Evolutionary conservation across 1,140 invertebrate genomes (phyloP).

Genomic region (Platyscapa corneri): DNA sequence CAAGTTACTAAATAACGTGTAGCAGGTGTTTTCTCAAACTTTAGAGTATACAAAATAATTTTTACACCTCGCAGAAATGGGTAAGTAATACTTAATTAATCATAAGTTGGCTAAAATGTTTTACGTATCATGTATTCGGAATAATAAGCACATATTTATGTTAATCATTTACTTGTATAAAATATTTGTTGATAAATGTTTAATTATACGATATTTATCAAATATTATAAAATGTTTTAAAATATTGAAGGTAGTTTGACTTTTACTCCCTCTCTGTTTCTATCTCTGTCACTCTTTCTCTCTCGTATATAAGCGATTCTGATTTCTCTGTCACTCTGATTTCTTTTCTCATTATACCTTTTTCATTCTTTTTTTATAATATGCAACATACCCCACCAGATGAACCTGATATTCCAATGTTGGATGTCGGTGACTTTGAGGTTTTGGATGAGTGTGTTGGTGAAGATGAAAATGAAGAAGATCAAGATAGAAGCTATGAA

Average conservation of each 20-base stretch:
- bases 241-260: conserved; percentile 18
- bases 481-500: conserved; percentile 28
- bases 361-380: conserved; percentile 3
- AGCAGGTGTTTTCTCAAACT: neutral
- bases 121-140: neutral
- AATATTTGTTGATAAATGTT: neutral
- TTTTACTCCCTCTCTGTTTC: neutral
- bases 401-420: conserved; percentile 51
- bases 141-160: neutral
- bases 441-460: conserved; percentile 62
- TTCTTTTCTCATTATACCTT: neutral
- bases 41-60: neutral
- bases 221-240: neutral
- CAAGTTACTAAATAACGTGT: neutral
- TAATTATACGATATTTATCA: neutral
- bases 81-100: conserved; percentile 1
- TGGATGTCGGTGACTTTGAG: conserved; percentile 60
- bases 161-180: neutral
- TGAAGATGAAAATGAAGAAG: conserved; percentile 57
- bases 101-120: neutral
- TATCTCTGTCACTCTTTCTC: neutral
- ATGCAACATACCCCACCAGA: conserved; percentile 50
- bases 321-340: neutral
- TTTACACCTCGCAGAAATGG: conserved; percentile 25
- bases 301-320: neutral